These are phyloP conservation scores for Nomada hirtipes DNA, from an alignment of 2,888 invertebrate species.

Conservation along the genomic window DNA sequence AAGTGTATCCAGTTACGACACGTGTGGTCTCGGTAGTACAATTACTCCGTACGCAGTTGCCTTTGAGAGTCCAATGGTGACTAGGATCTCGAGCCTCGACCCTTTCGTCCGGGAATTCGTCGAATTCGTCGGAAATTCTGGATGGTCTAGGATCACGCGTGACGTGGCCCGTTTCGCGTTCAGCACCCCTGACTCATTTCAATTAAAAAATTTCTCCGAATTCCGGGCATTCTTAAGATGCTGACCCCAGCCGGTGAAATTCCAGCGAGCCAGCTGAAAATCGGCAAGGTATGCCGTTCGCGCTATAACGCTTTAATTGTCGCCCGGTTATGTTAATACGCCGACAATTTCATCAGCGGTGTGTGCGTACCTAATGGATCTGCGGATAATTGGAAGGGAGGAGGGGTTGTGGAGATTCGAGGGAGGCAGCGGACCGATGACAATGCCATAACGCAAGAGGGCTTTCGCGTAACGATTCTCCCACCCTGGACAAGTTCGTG, in stretches of 20 bases:
- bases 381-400: conserved; percentile 77
- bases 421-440: conserved; percentile 66
- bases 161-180: conserved; percentile 8
- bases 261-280: conserved; percentile 36
- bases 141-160: conserved; percentile 17
- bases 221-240: conserved; percentile 39
- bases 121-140: conserved; percentile 30
- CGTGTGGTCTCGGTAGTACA: too few relatives aligned
- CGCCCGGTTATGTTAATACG: conserved; percentile 81
- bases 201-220: conserved; percentile 47
- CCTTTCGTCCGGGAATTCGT: conserved; percentile 20
- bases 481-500: conserved; percentile 51
- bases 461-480: conserved; percentile 66
- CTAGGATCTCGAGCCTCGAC: not conserved
- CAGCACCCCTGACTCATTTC: conserved; percentile 29
- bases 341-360: conserved; percentile 78
- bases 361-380: conserved; percentile 79
- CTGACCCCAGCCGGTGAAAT: conserved; percentile 34
- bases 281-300: conserved; percentile 45
- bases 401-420: conserved; percentile 46
- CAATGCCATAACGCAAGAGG: conserved; percentile 73
- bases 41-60: too few relatives aligned
- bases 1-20: too few relatives aligned
- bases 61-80: too few relatives aligned
- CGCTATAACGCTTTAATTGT: conserved; percentile 76